Percentiles rank a stretch among this genome's conserved stretches.
phyloP scores from a whole-genome alignment of 2,888 invertebrate genomes.

The Pantelozetes paolii region DNA sequence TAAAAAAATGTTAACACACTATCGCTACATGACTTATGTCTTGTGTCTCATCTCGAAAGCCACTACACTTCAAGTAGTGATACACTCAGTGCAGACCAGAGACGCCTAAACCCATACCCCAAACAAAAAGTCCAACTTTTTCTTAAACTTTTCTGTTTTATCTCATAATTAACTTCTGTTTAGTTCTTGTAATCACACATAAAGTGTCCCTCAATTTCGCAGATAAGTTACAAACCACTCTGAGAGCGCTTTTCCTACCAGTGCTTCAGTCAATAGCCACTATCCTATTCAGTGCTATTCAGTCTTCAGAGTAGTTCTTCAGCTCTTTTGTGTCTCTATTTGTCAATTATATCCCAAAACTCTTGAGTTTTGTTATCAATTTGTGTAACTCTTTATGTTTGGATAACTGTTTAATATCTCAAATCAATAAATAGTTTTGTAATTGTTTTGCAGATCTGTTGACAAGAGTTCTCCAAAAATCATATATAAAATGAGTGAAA shows the following conservation, averaged over 20 bases:
- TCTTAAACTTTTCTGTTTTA: background rate
- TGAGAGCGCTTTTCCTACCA: background rate
- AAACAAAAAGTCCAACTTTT: no score
- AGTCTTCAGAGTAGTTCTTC: no score
- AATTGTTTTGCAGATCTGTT: background rate
- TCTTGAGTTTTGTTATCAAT: background rate
- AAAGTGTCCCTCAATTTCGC: constrained; percentile 24
- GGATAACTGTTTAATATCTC: background rate
- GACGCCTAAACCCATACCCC: background rate
- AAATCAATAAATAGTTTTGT: background rate
- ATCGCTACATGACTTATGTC: background rate
- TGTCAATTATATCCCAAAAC: background rate
- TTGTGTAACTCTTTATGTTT: background rate
- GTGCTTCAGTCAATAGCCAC: background rate
- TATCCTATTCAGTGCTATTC: background rate
- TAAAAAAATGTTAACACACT: no score
- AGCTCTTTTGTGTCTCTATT: background rate
- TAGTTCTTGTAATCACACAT: constrained; percentile 13
- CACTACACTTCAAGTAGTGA: background rate
- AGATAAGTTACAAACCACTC: background rate
- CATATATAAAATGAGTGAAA: constrained; percentile 22
- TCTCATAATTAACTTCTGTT: constrained; percentile 17
- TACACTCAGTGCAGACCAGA: background rate
- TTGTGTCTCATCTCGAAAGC: background rate
- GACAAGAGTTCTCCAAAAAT: background rate